Conservation (phyloP, 30 jellyfish, hydroid and myxozoan species). For the Hydra vulgaris region DNA sequence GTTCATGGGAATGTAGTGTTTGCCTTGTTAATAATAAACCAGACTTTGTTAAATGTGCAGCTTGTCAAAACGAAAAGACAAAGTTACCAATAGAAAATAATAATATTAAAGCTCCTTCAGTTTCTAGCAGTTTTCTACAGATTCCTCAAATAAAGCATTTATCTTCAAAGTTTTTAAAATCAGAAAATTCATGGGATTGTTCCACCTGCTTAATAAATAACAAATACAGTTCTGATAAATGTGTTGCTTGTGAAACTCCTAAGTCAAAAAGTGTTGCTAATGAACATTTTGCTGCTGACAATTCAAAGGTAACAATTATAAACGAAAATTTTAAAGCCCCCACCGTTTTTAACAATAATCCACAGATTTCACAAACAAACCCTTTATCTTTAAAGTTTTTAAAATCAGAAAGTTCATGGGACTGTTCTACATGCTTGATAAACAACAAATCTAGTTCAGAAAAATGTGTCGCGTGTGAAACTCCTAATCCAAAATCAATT, state of each 20-base stretch:
- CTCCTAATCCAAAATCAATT: background rate
- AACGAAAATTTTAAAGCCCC: too few relatives aligned
- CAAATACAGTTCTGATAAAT: constrained; percentile 18
- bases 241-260: constrained; percentile 56
- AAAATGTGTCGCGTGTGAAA: constrained; percentile 50
- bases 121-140: background rate
- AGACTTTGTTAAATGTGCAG: constrained; percentile 25
- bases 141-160: background rate
- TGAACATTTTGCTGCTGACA: too few relatives aligned
- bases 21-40: constrained; percentile 34
- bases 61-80: constrained; percentile 36
- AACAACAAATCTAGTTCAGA: constrained; percentile 21
- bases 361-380: background rate
- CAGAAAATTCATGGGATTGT: constrained; percentile 67
- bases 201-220: constrained; percentile 44
- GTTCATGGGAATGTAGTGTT: constrained; percentile 50
- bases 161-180: constrained; percentile 19
- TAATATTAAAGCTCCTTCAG: background rate
- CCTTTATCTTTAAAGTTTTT: constrained; percentile 12
- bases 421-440: constrained; percentile 54
- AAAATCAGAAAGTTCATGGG: constrained; percentile 53
- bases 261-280: constrained; percentile 11
- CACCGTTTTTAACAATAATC: background rate
- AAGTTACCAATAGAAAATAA: background rate
- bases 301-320: too few relatives aligned